Evolutionary conservation across 2,797 vertebrate genomes (phyloP), one percentile per base, ranked within the genome.

Genomic region (Geotrypetes seraphini): DNA sequence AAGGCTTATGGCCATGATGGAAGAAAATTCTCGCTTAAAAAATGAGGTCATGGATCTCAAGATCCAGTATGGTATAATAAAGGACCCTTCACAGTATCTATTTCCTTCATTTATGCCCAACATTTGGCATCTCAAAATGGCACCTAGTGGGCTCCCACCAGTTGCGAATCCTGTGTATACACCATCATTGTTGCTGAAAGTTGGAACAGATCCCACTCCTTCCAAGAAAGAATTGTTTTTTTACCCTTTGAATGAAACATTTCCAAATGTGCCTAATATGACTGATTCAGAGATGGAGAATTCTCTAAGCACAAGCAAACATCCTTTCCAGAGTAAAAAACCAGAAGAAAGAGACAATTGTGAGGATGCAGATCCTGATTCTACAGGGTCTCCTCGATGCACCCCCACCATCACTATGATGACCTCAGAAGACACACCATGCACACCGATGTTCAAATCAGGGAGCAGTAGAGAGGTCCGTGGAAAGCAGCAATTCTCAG

Each of bases 1-100:
- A 16, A 74, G 70, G 26, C 33, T 86, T 12, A 10, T 62, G 53
- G 64, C 72, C 7, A 24, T 86, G 49, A 81, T 60, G 25, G 71
- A 85, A 31, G 81, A 86, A 50, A 88, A 86, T 4, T 11, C 28
- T 10, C 14, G 13, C 10, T 33, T 42, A 11, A 26, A 40, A 22
- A 16, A 19, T 13, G 37, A 48, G 10, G 12, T 48, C 12, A 22
- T 31, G 6, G 21, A 37, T 8, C 20, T 48, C 3, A 48, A 36
- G 33, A 7, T 34, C 19, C 7, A 25, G 7, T 32, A 12, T 7
- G 24, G 10, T 20, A n/a, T 10, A 21, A 10, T 3, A 20, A 21
- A 4, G 20, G 11, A 21, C 10, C 10, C 20, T 21, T 21, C 21
- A 21, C 20, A 11, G 10, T 6, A 11, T 10, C 20, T 21, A 20